These are phyloP conservation scores for Anniella stebbinsi DNA, from an alignment of 2,797 vertebrate species.

Conservation along the genomic window DNA sequence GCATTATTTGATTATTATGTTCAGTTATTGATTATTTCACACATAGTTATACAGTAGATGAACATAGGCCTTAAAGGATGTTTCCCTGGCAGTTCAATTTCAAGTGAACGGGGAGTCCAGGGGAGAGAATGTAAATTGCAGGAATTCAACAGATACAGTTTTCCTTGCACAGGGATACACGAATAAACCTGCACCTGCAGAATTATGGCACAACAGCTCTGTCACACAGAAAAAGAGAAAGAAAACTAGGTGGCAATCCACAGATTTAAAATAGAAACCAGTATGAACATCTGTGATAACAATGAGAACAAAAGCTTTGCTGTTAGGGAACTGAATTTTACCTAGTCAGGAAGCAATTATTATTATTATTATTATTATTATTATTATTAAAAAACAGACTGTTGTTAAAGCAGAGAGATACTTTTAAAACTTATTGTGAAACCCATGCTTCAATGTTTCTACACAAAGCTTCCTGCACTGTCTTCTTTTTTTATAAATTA, in stretches of 20 bases:
- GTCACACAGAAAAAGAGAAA: neutral
- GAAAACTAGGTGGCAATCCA: conserved; percentile 36
- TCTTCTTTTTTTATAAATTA: conserved; percentile 36
- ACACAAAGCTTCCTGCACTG: conserved; percentile 25
- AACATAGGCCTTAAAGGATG: neutral
- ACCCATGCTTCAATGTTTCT: conserved; percentile 28
- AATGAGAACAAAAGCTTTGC: conserved; percentile 45
- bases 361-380: conserved; percentile 17
- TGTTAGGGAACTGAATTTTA: conserved; percentile 25
- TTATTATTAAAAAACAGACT: neutral
- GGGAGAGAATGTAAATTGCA: neutral
- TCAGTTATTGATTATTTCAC: neutral
- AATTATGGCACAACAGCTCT: neutral
- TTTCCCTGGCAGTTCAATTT: neutral
- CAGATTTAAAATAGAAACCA: conserved; percentile 49
- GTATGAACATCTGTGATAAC: neutral
- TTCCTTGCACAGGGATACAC: neutral
- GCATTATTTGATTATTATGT: neutral
- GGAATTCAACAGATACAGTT: neutral
- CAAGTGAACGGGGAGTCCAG: too few species aligned
- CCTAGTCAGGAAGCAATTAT: neutral
- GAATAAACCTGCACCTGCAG: neutral
- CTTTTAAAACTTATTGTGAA: conserved; percentile 53
- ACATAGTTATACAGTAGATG: neutral
- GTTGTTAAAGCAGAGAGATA: neutral